Conservation (phyloP, 2,797 vertebrate species). For the Oryzias dopingdopingensis region DNA sequence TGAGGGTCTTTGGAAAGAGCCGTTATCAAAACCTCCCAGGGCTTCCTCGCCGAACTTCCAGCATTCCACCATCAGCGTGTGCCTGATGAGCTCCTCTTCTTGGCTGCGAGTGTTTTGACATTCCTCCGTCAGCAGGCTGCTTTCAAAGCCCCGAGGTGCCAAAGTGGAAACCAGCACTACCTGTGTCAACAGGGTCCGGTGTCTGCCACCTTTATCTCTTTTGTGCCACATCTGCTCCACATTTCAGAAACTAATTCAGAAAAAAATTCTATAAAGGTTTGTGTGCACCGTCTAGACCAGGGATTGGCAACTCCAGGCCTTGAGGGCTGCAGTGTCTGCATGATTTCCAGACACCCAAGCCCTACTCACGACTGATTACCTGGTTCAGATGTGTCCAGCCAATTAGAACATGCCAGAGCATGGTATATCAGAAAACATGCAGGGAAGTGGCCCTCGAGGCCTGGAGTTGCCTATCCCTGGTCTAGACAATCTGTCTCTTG, state of each 20-base stretch:
- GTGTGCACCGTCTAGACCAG: constrained; percentile 55
- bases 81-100: constrained; percentile 72
- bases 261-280: constrained; percentile 53
- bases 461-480: not conserved
- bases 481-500: constrained; percentile 61
- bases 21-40: constrained; percentile 70
- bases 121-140: constrained; percentile 73
- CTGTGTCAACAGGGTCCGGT: constrained; percentile 77
- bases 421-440: too few species aligned
- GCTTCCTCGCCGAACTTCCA: constrained; percentile 63
- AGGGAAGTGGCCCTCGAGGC: too few species aligned
- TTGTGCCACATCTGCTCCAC: constrained; percentile 67
- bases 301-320: too few species aligned
- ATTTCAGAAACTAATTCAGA: constrained; percentile 72
- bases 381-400: too few species aligned
- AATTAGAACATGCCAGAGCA: too few species aligned
- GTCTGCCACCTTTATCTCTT: constrained; percentile 66
- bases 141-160: constrained; percentile 72
- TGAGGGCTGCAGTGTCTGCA: too few species aligned
- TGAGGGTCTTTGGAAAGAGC: constrained; percentile 59
- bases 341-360: too few species aligned
- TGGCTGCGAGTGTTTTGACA: constrained; percentile 75
- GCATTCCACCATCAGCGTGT: constrained; percentile 75
- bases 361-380: too few species aligned
- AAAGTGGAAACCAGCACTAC: constrained; percentile 77